These are phyloP conservation scores for Philotrypesis tridentata DNA, from an alignment of 1,140 invertebrate genomes.

Conservation along the genomic window DNA sequence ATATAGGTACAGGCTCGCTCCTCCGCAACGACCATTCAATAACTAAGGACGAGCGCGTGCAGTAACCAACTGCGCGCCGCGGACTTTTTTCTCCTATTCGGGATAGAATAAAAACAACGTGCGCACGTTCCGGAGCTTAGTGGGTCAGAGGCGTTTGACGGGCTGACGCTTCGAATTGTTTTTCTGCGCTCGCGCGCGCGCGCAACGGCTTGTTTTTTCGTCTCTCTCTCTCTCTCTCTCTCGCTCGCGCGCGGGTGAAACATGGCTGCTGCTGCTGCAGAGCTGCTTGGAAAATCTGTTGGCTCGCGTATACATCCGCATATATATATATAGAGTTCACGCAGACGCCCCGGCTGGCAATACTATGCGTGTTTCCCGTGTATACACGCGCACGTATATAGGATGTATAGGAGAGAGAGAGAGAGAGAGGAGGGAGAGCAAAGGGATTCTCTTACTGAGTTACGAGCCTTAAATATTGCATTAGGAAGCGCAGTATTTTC, in stretches of 20 bases:
- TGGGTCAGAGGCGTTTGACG: conserved; percentile 11
- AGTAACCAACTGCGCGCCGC: no score
- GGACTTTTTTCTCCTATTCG: conserved; percentile 14
- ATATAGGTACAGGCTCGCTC: neutral
- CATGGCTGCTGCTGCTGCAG: neutral
- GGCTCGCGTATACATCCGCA: neutral
- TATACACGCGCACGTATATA: no score
- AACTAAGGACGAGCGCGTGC: conserved; percentile 9
- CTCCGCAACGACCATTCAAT: conserved; percentile 16
- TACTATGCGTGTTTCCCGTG: no score
- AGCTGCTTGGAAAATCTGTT: neutral
- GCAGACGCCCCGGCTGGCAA: no score
- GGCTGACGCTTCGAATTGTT: neutral
- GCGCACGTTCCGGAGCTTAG: neutral
- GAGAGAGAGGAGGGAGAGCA: neutral
- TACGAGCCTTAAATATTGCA: conserved; percentile 17
- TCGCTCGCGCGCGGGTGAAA: no score
- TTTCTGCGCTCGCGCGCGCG: no score
- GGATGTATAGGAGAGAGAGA: no score
- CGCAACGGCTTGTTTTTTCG: conserved; percentile 7
- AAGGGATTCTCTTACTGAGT: neutral
- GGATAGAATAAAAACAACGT: neutral
- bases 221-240: no score
- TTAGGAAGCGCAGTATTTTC: conserved; percentile 4
- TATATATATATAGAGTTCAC: no score